Evolutionary conservation across 1,140 invertebrate genomes (phyloP).

Genomic region (Bacillus rossius): DNA sequence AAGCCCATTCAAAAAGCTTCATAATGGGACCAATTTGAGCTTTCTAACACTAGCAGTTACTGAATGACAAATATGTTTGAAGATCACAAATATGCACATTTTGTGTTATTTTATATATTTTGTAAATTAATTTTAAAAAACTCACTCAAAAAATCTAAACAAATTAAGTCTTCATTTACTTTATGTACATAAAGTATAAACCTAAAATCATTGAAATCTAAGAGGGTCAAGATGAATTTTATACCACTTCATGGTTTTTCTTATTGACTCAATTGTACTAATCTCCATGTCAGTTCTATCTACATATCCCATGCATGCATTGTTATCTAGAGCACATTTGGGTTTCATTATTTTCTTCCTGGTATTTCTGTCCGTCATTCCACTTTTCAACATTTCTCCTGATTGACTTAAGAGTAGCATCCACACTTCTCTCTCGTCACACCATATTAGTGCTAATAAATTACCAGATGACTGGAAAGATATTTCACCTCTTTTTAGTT

Average conservation of each 20-base stretch:
- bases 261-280: constrained; percentile 7
- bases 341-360: constrained; percentile 24
- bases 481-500: constrained; percentile 10
- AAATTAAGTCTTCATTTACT: too few relatives aligned
- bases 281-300: constrained; percentile 23
- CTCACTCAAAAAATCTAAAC: too few relatives aligned
- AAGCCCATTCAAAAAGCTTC: too few relatives aligned
- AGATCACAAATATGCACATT: constrained; percentile 13
- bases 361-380: constrained; percentile 16
- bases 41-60: too few relatives aligned
- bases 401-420: constrained; percentile 17
- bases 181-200: too few relatives aligned
- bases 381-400: constrained; percentile 7
- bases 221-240: constrained; percentile 24
- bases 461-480: constrained; percentile 7
- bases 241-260: constrained; percentile 29
- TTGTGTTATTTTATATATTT: too few relatives aligned
- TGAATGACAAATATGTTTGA: not conserved
- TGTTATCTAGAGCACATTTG: constrained; percentile 27
- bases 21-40: too few relatives aligned
- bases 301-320: constrained; percentile 28
- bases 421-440: constrained; percentile 21
- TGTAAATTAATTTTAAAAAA: too few relatives aligned
- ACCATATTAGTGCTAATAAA: constrained; percentile 20
- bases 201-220: constrained; percentile 17